Evolutionary conservation across 1,140 invertebrate genomes (phyloP), one percentile per base, ranked within the genome.

Genomic region (Drosophila suzukii): DNA sequence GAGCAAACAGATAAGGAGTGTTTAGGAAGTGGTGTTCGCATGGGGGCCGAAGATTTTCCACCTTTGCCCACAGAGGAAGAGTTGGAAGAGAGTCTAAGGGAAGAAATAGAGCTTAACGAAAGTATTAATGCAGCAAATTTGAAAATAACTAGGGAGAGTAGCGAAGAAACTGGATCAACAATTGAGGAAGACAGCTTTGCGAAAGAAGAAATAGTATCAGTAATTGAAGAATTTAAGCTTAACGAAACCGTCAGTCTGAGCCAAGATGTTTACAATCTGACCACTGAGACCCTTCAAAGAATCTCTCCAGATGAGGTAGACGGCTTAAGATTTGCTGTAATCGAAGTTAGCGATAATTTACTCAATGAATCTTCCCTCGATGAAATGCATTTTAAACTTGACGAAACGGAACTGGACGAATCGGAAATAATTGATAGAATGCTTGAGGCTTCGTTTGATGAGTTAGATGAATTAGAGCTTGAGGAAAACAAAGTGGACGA

Each of bases 31-130:
- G 6, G 43, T 11, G 13, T 10, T 20, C 4, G 11, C 10, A 6
- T 36, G 17, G 36, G 47, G 10, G 55, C 46, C 5, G 66, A 72
- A 8, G 90, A 81, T 0, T 91, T 91, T 72, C 90, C 90, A n/a
- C 76, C 56, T 0, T 53, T 90, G 17, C 90, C 90, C 15, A 91
- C 86, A 13, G 90, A 75, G 30, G 75, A 90, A 15, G 90, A 91
- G 43, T 27, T 91, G 17, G 53, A 78, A 4, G 82, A 91, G 32
- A 91, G 90, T 30, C 44, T 91, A 5, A 56, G 84, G 15, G 84
- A 89, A n/a, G 84, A 81, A 10, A 43, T 32, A 4, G 47, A 65
- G 73, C 47, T 67, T 11, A 24, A 70, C 43, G 62, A 61, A 46
- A 51, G 17, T 17, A 17, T 17, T 5, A 20, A 6, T 38, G 24